Evolutionary conservation across 2,888 invertebrate genomes (phyloP).

Genomic region (Fragum whitleyi): DNA sequence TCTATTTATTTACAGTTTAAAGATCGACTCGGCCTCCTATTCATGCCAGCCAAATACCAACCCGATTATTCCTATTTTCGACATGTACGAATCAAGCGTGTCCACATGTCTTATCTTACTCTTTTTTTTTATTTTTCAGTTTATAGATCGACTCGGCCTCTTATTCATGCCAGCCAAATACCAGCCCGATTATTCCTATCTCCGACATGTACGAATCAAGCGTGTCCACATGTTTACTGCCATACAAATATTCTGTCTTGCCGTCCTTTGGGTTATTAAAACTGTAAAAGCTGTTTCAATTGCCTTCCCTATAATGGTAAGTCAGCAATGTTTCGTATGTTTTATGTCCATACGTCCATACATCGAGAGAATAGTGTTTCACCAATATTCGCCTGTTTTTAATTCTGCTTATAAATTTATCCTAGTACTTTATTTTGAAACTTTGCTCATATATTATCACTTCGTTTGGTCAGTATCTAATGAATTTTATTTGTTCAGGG

Average conservation of each 20-base stretch:
- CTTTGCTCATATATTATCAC: no score
- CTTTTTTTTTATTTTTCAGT: slow-evolving; percentile 87
- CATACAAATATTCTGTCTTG: slow-evolving; percentile 85
- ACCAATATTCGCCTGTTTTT: no score
- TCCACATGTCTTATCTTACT: slow-evolving; percentile 85
- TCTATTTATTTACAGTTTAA: slow-evolving; percentile 96
- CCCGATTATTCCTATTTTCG: slow-evolving; percentile 98
- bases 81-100: slow-evolving; percentile 95
- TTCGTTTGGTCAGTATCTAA: no score
- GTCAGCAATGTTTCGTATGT: slow-evolving; percentile 60
- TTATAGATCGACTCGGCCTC: slow-evolving; percentile 97
- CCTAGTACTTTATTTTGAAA: no score
- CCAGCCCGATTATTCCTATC: slow-evolving; percentile 98
- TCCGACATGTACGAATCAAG: slow-evolving; percentile 97
- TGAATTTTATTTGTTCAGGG: no score
- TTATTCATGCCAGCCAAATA: slow-evolving; percentile 99
- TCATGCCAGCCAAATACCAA: slow-evolving; percentile 99
- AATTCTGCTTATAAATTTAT: no score
- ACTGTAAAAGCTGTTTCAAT: slow-evolving; percentile 97
- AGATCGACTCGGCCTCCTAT: slow-evolving; percentile 96
- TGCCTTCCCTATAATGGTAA: slow-evolving; percentile 96
- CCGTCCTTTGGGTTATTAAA: slow-evolving; percentile 85
- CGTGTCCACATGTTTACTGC: slow-evolving; percentile 87
- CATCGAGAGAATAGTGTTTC: no score
- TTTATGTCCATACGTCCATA: no score